phyloP scores from a whole-genome alignment of 2,113 vertebrate species.

The Serinus canaria region DNA sequence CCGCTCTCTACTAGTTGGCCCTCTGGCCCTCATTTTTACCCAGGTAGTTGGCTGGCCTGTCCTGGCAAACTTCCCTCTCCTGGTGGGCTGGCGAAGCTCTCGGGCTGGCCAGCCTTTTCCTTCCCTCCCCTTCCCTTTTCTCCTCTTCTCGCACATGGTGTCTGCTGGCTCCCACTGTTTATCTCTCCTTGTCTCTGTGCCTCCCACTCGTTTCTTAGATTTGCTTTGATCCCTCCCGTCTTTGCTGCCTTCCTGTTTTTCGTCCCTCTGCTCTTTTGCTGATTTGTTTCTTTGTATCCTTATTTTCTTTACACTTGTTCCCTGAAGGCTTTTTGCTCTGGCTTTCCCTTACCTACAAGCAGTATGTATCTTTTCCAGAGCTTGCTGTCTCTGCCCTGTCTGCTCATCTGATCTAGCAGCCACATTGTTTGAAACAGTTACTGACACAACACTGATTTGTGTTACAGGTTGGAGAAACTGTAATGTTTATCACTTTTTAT shows the following conservation, averaged over 20 bases:
- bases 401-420: neutral
- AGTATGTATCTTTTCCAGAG: neutral
- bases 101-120: neutral
- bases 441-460: neutral
- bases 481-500: neutral
- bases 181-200: slow-evolving; percentile 31
- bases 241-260: slow-evolving; percentile 55
- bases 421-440: neutral
- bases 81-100: neutral
- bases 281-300: slow-evolving; percentile 26
- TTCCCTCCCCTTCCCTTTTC: neutral
- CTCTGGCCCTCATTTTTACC: neutral
- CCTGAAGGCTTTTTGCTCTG: slow-evolving; percentile 16
- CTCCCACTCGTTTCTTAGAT: slow-evolving; percentile 43
- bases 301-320: slow-evolving; percentile 27
- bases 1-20: neutral
- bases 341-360: neutral
- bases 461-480: neutral
- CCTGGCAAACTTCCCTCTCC: neutral
- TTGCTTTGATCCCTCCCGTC: slow-evolving; percentile 32
- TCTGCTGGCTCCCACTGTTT: slow-evolving; percentile 53
- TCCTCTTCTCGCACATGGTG: slow-evolving; percentile 31
- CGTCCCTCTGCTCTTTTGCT: neutral
- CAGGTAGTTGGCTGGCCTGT: neutral
- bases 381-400: neutral